These are phyloP conservation scores for Xylocampa areola DNA, from an alignment of 2,888 invertebrate species.

Conservation along the genomic window DNA sequence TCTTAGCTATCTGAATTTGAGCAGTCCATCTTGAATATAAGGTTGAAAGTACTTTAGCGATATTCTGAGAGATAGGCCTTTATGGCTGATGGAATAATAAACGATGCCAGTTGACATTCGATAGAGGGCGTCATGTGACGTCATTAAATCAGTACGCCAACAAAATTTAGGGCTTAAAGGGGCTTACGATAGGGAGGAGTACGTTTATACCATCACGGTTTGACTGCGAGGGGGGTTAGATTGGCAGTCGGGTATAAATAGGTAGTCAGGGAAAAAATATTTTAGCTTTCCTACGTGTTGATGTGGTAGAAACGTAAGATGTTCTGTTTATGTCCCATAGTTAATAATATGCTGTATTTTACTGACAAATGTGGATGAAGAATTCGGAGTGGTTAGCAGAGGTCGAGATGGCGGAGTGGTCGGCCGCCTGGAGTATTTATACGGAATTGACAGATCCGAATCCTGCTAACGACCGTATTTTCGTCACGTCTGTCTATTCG, in stretches of 20 bases:
- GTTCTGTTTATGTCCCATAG: not conserved
- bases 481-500: no score
- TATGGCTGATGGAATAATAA: slow-evolving; percentile 55
- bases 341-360: not conserved
- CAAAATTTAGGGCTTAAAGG: slow-evolving; percentile 84
- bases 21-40: not conserved
- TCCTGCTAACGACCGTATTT: no score
- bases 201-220: slow-evolving; percentile 61
- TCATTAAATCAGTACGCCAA: slow-evolving; percentile 88
- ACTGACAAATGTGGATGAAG: not conserved
- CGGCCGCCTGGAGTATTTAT: no score
- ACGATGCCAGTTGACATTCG: slow-evolving; percentile 88
- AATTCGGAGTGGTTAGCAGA: no score
- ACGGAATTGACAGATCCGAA: no score
- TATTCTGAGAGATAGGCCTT: slow-evolving; percentile 43
- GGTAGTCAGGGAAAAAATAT: slow-evolving; percentile 41
- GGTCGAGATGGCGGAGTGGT: no score
- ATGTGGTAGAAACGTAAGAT: slow-evolving; percentile 18
- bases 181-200: slow-evolving; percentile 73
- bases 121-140: slow-evolving; percentile 88
- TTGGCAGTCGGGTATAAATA: slow-evolving; percentile 48
- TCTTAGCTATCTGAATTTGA: slow-evolving; percentile 17
- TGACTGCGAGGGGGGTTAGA: slow-evolving; percentile 55
- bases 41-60: slow-evolving; percentile 30
- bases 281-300: slow-evolving; percentile 51